Conservation (phyloP, 1,140 invertebrate species). For the Melipona quadrifasciata region DNA sequence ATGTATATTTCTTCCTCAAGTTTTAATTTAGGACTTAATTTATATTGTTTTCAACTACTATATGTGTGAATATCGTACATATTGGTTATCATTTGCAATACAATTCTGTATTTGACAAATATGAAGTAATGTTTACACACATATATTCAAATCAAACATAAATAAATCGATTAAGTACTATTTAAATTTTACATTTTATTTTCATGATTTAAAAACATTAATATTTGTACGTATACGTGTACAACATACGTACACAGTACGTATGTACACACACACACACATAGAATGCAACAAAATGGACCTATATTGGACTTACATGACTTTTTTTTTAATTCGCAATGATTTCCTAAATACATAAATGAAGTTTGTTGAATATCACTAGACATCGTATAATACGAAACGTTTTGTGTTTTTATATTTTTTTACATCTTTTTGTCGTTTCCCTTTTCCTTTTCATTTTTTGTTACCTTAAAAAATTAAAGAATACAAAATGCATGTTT, state of each 20-base stretch:
- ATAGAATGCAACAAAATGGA: neutral
- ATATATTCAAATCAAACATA: no score
- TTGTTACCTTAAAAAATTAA: neutral
- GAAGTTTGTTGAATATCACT: neutral
- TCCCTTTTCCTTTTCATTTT: neutral
- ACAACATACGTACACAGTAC: no score
- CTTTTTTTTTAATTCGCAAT: no score
- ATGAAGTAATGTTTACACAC: no score
- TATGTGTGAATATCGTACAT: no score
- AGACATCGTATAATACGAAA: neutral
- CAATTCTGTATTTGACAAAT: no score
- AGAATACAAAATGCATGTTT: neutral
- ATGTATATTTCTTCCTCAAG: neutral
- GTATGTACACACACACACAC: neutral
- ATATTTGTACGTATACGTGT: no score
- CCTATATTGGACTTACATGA: neutral
- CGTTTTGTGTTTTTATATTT: neutral
- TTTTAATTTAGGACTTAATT: neutral
- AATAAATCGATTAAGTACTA: no score
- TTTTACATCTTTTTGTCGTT: neutral
- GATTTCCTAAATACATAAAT: neutral
- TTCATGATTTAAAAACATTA: neutral
- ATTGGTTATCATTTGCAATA: no score
- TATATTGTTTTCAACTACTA: no score
- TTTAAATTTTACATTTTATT: neutral